Percentiles rank a stretch among this genome's conserved stretches.
Conservation (phyloP, 2,113 vertebrate genomes). For the Chionodraco myersi region DNA sequence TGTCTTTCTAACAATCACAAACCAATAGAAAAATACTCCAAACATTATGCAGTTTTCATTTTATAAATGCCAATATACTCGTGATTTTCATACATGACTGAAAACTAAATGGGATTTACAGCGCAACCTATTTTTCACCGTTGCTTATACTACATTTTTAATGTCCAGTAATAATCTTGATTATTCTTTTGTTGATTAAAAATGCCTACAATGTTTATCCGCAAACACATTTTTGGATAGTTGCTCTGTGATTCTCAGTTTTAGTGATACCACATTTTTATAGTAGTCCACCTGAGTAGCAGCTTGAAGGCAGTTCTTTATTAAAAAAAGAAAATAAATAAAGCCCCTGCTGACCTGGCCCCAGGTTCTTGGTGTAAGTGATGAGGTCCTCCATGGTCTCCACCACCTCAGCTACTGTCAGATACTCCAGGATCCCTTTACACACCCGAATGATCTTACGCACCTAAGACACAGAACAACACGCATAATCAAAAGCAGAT, state of each 20-base stretch:
- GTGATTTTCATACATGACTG: background rate
- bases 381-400: conserved; percentile 99
- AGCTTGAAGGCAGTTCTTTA: background rate
- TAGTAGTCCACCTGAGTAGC: background rate
- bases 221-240: background rate
- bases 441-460: conserved; percentile 98
- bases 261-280: background rate
- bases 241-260: background rate
- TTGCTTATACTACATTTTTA: background rate
- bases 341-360: conserved; percentile 87
- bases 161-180: background rate
- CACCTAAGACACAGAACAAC: conserved; percentile 83
- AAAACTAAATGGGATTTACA: background rate
- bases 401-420: conserved; percentile 97
- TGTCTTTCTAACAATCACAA: too few relatives aligned
- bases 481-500: conserved; percentile 33
- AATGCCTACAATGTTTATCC: background rate
- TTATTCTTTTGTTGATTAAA: background rate
- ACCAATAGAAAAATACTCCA: too few relatives aligned
- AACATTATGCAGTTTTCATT: too few relatives aligned
- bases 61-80: too few relatives aligned
- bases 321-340: background rate
- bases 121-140: too few relatives aligned
- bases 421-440: conserved; percentile 98
- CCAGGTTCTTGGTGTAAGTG: conserved; percentile 98